Base-by-base conservation (phyloP, 2,888 invertebrate species). In the Melieria picta region DNA sequence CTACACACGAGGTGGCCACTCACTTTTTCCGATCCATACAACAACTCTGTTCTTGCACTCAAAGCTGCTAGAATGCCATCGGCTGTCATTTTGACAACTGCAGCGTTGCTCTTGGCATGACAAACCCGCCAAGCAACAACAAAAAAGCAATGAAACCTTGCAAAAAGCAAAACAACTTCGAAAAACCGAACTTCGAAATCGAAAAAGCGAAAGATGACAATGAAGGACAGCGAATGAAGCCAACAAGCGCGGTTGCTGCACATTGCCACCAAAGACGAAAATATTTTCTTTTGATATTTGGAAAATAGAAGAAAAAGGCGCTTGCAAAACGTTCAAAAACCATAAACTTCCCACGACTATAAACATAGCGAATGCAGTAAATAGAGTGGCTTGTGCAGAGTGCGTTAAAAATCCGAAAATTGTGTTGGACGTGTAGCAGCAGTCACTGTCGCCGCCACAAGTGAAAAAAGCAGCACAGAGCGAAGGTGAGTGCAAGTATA, bases 221-320 rank as follows among this genome's bases (percentile, higher is more conserved):
- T 30, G 30, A 30, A 30, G 30, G 30, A 43, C 7, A n/a, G 58
- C 48, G 67, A 67, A 67, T 10, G 67, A 67, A 67, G 67, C 67
- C 67, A 67, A 67, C 60, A 61, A 67, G 67, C 67, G 67, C 67
- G 67, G 67, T 61, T 67, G 58, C 61, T 61, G 11, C 45, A 60
- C 13, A 43, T 67, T 67, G 60, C 61, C 50, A n/a, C 16, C 16
- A 45, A 52, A 13, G 45, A 67, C 4, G 48, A 48, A 50, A 66
- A 48, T 30, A 42, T 13, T 45, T 52, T 67, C 50, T 67, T 43
- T 16, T 47, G 10, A 30, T n/a, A 67, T 43, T 67, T 61, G 43
- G 50, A 48, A 67, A 43, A 7, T 43, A 9, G 46, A 60, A 60
- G n/a, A 7, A 43, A 11, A 7, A 42, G 6, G 3, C 30, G 30